Evolutionary conservation across 1,140 invertebrate genomes (phyloP).

Genomic region (Ridgeia piscesae): DNA sequence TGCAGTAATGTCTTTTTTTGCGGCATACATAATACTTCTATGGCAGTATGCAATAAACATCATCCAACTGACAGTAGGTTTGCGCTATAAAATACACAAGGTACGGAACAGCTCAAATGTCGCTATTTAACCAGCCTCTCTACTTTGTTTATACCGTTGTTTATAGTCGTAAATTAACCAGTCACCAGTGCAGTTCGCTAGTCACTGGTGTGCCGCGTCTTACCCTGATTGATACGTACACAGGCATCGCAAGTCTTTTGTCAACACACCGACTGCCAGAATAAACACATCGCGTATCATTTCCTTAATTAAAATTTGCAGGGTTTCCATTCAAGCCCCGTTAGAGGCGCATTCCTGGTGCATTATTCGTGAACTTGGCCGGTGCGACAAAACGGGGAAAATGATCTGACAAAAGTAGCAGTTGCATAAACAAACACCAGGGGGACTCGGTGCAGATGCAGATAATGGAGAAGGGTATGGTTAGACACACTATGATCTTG

Average conservation of each 20-base stretch:
- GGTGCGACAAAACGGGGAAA: not conserved
- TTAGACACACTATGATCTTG: not conserved
- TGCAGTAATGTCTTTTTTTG: not conserved
- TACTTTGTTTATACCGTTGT: not conserved
- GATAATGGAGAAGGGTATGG: not conserved
- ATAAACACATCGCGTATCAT: not conserved
- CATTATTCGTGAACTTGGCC: not conserved
- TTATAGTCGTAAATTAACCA: not conserved
- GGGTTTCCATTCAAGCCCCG: not conserved
- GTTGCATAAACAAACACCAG: not conserved
- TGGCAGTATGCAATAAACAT: not conserved
- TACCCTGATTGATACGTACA: not conserved
- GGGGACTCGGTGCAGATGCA: not conserved
- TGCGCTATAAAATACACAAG: not conserved
- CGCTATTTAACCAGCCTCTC: not conserved
- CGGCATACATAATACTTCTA: too few species aligned
- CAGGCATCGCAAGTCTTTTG: not conserved
- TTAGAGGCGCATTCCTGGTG: not conserved
- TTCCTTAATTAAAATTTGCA: not conserved
- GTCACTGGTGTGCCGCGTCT: not conserved
- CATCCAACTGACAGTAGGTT: not conserved
- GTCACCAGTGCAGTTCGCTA: too few species aligned
- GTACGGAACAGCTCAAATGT: not conserved
- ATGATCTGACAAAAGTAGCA: not conserved
- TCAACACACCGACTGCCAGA: not conserved